Percentiles rank a stretch among this genome's conserved stretches.
These are phyloP conservation scores for Tyrannus savana DNA, from an alignment of 2,113 vertebrate species.

Conservation along the genomic window DNA sequence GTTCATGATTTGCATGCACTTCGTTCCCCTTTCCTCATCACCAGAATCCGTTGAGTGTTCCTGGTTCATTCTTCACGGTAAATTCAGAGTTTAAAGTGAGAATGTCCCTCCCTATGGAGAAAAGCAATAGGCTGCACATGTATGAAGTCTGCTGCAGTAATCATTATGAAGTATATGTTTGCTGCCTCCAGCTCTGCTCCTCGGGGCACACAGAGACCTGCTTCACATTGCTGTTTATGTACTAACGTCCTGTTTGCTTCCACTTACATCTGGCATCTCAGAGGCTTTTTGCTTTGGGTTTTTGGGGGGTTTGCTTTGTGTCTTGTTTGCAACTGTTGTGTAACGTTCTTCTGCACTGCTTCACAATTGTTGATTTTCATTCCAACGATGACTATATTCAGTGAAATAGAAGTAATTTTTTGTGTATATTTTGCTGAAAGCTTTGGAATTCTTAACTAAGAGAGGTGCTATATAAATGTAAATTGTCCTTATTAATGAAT, in stretches of 20 bases:
- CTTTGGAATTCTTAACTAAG: constrained; percentile 47
- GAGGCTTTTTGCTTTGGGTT: neutral
- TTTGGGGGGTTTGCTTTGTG: neutral
- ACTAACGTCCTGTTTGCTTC: neutral
- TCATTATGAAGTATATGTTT: neutral
- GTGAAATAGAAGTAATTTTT: constrained; percentile 63
- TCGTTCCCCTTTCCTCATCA: neutral
- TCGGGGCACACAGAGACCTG: neutral
- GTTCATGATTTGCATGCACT: neutral
- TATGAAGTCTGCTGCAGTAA: neutral
- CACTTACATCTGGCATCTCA: neutral
- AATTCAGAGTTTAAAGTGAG: neutral
- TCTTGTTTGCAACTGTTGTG: constrained; percentile 28
- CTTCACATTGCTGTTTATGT: neutral
- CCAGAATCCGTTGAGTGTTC: neutral
- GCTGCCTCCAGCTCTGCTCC: neutral
- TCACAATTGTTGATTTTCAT: constrained; percentile 50
- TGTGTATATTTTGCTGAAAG: constrained; percentile 59
- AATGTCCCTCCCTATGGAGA: neutral
- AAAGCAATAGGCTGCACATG: neutral
- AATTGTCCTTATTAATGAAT: constrained; percentile 65
- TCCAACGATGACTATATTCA: constrained; percentile 30
- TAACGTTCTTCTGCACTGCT: neutral
- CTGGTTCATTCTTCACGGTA: constrained; percentile 1
- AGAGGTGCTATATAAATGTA: constrained; percentile 63